These are phyloP conservation scores for Limnothrissa miodon DNA, from an alignment of 2,113 vertebrate species.

Conservation along the genomic window DNA sequence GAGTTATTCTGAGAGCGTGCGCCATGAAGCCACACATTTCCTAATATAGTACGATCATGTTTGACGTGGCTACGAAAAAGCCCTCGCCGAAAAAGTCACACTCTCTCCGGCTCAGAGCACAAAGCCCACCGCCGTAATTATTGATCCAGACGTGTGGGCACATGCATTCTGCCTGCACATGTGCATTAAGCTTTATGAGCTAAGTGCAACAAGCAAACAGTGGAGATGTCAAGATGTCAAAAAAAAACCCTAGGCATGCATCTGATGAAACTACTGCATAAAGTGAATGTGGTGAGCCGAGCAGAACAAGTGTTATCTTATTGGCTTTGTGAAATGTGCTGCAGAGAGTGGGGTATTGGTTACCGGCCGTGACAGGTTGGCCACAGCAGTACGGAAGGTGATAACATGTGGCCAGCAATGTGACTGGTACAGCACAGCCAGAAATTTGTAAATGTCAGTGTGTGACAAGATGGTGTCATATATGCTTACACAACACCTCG, in stretches of 20 bases:
- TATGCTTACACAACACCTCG: not conserved
- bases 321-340: not conserved
- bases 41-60: conserved; percentile 64
- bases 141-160: not conserved
- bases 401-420: not conserved
- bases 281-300: not conserved
- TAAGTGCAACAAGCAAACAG: not conserved
- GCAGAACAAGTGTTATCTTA: not conserved
- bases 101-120: not conserved
- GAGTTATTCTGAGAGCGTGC: conserved; percentile 69
- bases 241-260: not conserved
- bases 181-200: not conserved
- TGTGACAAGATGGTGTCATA: conserved; percentile 35
- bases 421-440: conserved; percentile 8
- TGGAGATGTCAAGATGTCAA: not conserved
- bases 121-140: not conserved
- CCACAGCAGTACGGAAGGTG: not conserved
- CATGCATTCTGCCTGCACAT: not conserved
- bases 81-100: not conserved
- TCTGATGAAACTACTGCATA: not conserved
- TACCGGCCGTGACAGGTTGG: not conserved
- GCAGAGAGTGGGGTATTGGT: not conserved
- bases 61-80: conserved; percentile 33
- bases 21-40: conserved; percentile 58
- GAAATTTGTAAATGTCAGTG: conserved; percentile 43